A percentile compares a stretch with the other conserved stretches of the same genome.
Evolutionary conservation across 2,797 vertebrate species (phyloP).

Genomic region (Zalophus californianus): DNA sequence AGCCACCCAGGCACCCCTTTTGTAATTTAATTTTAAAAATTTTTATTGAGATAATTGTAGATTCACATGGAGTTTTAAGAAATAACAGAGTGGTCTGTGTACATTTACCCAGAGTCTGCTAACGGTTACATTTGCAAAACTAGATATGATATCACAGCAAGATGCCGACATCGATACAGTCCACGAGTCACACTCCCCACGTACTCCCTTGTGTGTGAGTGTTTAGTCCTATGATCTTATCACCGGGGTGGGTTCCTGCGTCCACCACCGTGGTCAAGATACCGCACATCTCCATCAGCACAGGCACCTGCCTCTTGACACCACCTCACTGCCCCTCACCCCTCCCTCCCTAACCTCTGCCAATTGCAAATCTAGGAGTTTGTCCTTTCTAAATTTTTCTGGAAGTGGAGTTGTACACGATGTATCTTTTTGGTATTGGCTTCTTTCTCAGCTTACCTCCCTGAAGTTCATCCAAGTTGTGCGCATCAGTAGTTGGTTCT

Average conservation of each 20-base stretch:
- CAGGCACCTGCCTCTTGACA: not conserved
- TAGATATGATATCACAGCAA: not conserved
- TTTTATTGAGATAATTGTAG: not conserved
- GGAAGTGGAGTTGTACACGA: too few relatives aligned
- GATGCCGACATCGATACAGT: accelerated
- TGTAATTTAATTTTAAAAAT: not conserved
- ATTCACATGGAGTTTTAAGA: not conserved
- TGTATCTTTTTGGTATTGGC: not conserved
- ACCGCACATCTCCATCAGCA: not conserved
- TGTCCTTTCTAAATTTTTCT: not conserved
- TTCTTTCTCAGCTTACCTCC: not conserved
- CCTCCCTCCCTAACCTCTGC: not conserved
- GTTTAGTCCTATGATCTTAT: too few relatives aligned
- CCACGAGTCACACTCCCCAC: not conserved
- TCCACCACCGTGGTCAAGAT: not conserved
- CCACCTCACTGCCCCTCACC: not conserved
- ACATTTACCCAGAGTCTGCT: not conserved
- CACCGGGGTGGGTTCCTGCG: too few relatives aligned
- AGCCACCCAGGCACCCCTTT: not conserved
- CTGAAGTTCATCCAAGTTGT: not conserved
- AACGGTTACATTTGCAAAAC: not conserved
- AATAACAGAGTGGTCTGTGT: not conserved
- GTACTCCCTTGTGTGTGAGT: not conserved
- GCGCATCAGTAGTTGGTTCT: not conserved
- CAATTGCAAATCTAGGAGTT: not conserved